phyloP scores from a whole-genome alignment of 2,113 vertebrate genomes.

The Poicephalus meyeri region DNA sequence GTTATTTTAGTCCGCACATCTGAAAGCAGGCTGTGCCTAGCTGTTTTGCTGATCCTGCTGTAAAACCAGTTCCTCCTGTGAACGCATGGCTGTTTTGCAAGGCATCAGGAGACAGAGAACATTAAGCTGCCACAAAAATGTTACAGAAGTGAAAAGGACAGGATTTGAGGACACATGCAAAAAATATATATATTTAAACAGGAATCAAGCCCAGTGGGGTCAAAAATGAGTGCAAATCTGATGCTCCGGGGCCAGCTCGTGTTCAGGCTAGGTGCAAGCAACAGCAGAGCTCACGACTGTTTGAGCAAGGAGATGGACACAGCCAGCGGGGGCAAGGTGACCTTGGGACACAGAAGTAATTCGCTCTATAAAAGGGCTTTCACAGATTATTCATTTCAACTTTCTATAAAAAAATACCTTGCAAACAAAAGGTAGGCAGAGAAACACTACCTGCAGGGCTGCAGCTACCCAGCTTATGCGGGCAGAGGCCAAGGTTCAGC shows the following conservation, averaged over 20 bases:
- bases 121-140: neutral
- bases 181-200: neutral
- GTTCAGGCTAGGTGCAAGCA: neutral
- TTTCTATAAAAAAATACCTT: neutral
- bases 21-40: neutral
- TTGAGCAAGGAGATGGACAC: neutral
- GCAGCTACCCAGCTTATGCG: rapidly evolving
- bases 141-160: neutral
- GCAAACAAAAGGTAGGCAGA: neutral
- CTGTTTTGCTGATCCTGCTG: slow-evolving; percentile 50
- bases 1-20: slow-evolving; percentile 32
- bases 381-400: neutral
- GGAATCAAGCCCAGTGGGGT: neutral
- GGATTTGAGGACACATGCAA: neutral
- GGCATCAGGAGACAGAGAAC: neutral
- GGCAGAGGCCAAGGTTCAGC: neutral
- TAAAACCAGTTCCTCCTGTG: slow-evolving; percentile 31
- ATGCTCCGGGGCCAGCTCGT: neutral
- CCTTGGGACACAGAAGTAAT: neutral
- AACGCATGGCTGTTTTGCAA: neutral
- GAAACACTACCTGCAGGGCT: neutral
- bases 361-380: neutral
- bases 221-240: neutral
- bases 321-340: neutral
- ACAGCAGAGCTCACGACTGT: neutral